These are phyloP conservation scores for Hedychridium roseum DNA, from an alignment of 2,888 invertebrate genomes.

Conservation along the genomic window DNA sequence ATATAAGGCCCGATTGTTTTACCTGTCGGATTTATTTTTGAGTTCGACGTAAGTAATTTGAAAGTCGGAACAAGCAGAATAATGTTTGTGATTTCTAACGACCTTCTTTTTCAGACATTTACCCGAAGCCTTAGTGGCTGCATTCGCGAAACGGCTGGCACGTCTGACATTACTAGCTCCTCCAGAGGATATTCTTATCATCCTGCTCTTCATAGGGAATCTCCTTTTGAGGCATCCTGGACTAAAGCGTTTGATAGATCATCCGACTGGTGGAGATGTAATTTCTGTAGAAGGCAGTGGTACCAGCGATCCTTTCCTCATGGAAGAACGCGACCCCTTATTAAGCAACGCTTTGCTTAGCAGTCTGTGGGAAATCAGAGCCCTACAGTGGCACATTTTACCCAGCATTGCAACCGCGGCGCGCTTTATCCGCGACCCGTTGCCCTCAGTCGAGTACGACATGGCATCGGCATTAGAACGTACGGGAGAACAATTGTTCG, in stretches of 20 bases:
- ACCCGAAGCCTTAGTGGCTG: conserved; percentile 89
- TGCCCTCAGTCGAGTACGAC: conserved; percentile 76
- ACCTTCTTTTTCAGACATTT: conserved; percentile 73
- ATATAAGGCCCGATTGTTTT: conserved; percentile 87
- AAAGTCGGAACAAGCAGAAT: too few species aligned
- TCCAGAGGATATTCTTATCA: conserved; percentile 77
- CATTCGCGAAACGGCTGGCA: conserved; percentile 89
- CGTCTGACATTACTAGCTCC: conserved; percentile 85
- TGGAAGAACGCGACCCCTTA: conserved; percentile 81
- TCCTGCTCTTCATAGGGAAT: conserved; percentile 86
- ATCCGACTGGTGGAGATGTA: conserved; percentile 62
- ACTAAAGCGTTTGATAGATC: conserved; percentile 73
- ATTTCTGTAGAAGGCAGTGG: conserved; percentile 44
- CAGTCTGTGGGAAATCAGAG: conserved; percentile 91
- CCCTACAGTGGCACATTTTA: conserved; percentile 77
- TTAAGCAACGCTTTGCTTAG: conserved; percentile 86
- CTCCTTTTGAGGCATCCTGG: conserved; percentile 86
- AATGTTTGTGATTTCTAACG: too few species aligned
- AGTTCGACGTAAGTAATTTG: conserved; percentile 80
- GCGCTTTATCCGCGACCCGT: conserved; percentile 72
- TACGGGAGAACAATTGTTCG: conserved; percentile 76
- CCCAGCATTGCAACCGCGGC: conserved; percentile 79
- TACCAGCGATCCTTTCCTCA: conserved; percentile 81
- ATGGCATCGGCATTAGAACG: conserved; percentile 73
- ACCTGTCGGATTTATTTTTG: conserved; percentile 88